Evolutionary conservation across 2,888 invertebrate species (phyloP).

Genomic region (Drosophila silvestris): DNA sequence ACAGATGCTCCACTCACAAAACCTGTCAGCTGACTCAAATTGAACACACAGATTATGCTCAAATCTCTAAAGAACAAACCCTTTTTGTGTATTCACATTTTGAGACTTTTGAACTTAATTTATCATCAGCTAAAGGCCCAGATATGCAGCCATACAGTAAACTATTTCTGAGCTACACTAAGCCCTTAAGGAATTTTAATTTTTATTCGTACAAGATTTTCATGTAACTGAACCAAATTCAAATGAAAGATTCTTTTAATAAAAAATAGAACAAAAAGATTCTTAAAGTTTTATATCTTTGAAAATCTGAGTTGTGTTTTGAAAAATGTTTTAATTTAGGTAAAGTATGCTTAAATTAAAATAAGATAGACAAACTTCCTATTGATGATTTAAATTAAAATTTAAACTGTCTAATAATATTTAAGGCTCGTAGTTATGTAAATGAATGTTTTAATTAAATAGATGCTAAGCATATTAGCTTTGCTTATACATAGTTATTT

Average conservation of each 20-base stretch:
- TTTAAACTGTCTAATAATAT: not conserved
- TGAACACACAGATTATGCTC: constrained; percentile 4
- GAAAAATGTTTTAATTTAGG: not conserved
- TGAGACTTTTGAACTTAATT: not conserved
- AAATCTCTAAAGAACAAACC: constrained; percentile 11
- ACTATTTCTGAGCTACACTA: not conserved
- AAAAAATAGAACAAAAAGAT: not conserved
- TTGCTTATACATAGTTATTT: constrained; percentile 14
- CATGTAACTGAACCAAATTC: not conserved
- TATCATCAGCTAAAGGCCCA: not conserved
- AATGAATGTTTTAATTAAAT: constrained; percentile 42
- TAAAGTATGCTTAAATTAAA: not conserved
- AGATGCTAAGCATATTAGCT: constrained; percentile 14
- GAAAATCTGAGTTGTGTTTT: not conserved
- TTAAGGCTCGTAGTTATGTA: constrained; percentile 33
- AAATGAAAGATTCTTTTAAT: not conserved
- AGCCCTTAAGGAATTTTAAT: not conserved
- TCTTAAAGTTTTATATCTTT: not conserved
- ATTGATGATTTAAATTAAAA: not conserved
- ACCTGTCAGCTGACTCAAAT: constrained; percentile 42
- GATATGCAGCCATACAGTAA: not conserved
- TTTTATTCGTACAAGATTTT: not conserved
- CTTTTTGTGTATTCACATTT: not conserved
- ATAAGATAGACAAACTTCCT: not conserved
- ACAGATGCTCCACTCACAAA: constrained; percentile 47